phyloP scores from a whole-genome alignment of 1,140 invertebrate species.

The Heliconius eleuchia region DNA sequence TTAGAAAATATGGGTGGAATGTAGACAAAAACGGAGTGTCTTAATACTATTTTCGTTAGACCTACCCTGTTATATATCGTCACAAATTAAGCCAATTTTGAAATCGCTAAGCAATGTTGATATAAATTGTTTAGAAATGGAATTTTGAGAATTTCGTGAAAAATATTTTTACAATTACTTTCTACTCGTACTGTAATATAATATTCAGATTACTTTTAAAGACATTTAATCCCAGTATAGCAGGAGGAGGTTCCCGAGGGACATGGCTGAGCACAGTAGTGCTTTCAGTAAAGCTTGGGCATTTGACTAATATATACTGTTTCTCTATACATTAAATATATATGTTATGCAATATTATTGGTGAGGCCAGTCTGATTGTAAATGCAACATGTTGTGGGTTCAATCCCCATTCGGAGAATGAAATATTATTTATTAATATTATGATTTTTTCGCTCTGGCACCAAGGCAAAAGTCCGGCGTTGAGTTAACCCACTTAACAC shows the following conservation, averaged over 20 bases:
- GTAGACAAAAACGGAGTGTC: background rate
- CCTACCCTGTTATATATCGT: too few relatives aligned
- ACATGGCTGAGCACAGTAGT: background rate
- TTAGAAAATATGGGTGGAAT: background rate
- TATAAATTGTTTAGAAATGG: background rate
- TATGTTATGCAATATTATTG: too few relatives aligned
- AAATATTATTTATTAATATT: too few relatives aligned
- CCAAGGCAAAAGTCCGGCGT: too few relatives aligned
- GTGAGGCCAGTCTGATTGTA: too few relatives aligned
- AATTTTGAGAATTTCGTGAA: too few relatives aligned
- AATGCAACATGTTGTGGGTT: too few relatives aligned
- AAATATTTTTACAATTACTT: background rate
- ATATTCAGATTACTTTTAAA: slow-evolving; percentile 9
- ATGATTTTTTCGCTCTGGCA: too few relatives aligned
- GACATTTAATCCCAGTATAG: slow-evolving; percentile 14
- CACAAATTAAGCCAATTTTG: too few relatives aligned
- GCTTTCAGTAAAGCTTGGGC: background rate
- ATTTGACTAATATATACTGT: background rate
- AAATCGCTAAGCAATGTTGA: background rate
- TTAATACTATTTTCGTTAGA: background rate
- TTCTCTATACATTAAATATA: slow-evolving; percentile 52
- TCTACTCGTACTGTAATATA: background rate
- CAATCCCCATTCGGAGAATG: too few relatives aligned
- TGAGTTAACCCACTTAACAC: too few relatives aligned
- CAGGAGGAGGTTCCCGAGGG: background rate